Evolutionary conservation across 2,888 invertebrate species (phyloP).

Genomic region (Neoscelio sp.): DNA sequence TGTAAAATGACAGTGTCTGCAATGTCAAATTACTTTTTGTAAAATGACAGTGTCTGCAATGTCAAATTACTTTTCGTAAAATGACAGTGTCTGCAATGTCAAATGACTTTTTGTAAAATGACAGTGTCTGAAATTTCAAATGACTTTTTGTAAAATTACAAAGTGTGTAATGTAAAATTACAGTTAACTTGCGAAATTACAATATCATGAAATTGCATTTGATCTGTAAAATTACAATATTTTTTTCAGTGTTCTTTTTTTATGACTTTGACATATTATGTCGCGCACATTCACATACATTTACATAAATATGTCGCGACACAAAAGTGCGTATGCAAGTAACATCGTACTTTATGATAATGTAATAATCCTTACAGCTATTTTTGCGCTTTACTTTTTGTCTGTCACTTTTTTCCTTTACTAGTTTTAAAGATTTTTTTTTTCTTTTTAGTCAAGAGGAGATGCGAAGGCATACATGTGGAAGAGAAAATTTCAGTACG

Average conservation of each 20-base stretch:
- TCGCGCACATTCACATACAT: slow-evolving; percentile 1
- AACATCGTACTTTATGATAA: slow-evolving; percentile 54
- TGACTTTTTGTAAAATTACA: too few relatives aligned
- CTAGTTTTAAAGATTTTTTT: slow-evolving; percentile 31
- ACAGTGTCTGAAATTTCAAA: too few relatives aligned
- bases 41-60: too few relatives aligned
- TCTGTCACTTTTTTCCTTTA: slow-evolving; percentile 36
- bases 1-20: too few relatives aligned
- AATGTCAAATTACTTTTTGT: too few relatives aligned
- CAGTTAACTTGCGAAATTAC: too few relatives aligned
- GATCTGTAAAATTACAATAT: background rate
- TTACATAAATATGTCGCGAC: slow-evolving; percentile 8
- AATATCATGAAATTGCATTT: too few relatives aligned
- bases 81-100: too few relatives aligned
- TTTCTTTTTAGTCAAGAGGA: slow-evolving; percentile 45
- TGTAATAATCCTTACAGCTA: slow-evolving; percentile 52
- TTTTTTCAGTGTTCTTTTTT: background rate
- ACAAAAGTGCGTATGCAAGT: slow-evolving; percentile 24
- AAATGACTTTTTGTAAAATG: too few relatives aligned
- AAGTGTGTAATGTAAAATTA: too few relatives aligned
- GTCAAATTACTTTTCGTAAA: too few relatives aligned
- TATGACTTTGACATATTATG: too few relatives aligned
- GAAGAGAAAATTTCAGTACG: slow-evolving; percentile 67
- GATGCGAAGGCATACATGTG: slow-evolving; percentile 64
- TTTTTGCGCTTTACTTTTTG: slow-evolving; percentile 59